Evolutionary conservation across 1,140 invertebrate genomes (phyloP), one percentile per base, ranked within the genome.

Genomic region (Nasonia longicornis): DNA sequence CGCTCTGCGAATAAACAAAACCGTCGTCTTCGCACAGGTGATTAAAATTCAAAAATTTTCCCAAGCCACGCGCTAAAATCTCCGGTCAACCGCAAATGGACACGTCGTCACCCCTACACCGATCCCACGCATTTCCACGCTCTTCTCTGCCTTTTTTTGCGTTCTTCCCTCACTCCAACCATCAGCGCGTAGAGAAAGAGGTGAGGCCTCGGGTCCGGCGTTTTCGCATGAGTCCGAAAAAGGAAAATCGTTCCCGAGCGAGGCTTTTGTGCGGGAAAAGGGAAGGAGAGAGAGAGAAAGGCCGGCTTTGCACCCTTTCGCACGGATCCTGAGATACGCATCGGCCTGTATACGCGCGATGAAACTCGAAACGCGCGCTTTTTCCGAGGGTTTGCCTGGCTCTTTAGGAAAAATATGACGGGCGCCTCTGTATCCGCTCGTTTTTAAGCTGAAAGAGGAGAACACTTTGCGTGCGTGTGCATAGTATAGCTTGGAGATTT

Each of bases 11-110:
- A 26, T 14, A 48, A 48, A 26, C 26, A 48, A 3, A 48, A 48
- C 7, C 20, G 52, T 7, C 3, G 7, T n/a, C n/a, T 58, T 58
- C 52, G n/a, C 52, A 58, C 52, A 0, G 20, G 52, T 58, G 16
- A 0, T 58, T 16, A n/a, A 6, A 58, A 58, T 58, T 58, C 20
- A 7, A 20, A 63, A 75, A 64, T 74, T 80, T 80, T 80, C 79
- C 72, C 72, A 75, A 80, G 66, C 2, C 71, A 42, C 14, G 16
- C 42, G 64, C 74, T 31, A 74, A 74, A 45, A 45, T 74, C 69
- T 45, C 89, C 87, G 90, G 90, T 89, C 90, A 91, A 89, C 89
- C 88, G 85, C 90, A 91, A 91, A 91, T 91, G 89, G 89, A 91
- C 89, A 90, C 89, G 89, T 87, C 1, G 88, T 91, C 89, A 90